phyloP scores from a whole-genome alignment of 2,113 vertebrate genomes.

The Alligator mississippiensis region DNA sequence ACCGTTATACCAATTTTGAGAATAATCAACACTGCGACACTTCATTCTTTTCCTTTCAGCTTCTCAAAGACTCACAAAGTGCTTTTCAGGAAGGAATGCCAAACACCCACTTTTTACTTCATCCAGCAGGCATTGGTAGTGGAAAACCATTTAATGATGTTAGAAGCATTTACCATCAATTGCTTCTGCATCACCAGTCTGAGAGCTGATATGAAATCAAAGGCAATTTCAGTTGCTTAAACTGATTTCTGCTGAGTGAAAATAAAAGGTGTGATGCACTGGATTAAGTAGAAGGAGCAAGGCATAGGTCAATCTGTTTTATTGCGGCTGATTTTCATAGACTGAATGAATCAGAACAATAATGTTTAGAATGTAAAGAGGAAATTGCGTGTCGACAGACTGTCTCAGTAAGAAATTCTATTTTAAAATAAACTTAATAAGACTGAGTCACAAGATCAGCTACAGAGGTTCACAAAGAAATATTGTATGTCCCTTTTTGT shows the following conservation, averaged over 20 bases:
- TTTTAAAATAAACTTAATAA: constrained; percentile 1
- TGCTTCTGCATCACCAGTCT: not conserved
- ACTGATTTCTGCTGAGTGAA: not conserved
- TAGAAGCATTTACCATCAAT: not conserved
- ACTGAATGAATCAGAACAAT: not conserved
- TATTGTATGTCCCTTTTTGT: constrained; percentile 7
- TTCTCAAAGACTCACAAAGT: not conserved
- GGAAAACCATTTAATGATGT: constrained; percentile 17
- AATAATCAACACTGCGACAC: constrained; percentile 2
- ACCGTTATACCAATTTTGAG: constrained; percentile 18
- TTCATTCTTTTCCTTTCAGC: not conserved
- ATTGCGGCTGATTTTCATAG: not conserved
- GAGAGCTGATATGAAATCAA: constrained; percentile 15
- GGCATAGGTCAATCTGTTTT: not conserved
- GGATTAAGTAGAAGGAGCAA: not conserved
- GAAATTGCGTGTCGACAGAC: not conserved
- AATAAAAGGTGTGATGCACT: constrained; percentile 18
- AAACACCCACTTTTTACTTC: not conserved
- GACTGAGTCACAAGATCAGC: constrained; percentile 11
- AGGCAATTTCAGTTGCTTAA: not conserved
- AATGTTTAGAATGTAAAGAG: not conserved
- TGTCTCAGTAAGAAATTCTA: not conserved
- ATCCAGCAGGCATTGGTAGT: not conserved
- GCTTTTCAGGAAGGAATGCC: not conserved
- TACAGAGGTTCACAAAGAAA: not conserved